Conservation (phyloP, 2,113 vertebrate species). For the Clarias magur region DNA sequence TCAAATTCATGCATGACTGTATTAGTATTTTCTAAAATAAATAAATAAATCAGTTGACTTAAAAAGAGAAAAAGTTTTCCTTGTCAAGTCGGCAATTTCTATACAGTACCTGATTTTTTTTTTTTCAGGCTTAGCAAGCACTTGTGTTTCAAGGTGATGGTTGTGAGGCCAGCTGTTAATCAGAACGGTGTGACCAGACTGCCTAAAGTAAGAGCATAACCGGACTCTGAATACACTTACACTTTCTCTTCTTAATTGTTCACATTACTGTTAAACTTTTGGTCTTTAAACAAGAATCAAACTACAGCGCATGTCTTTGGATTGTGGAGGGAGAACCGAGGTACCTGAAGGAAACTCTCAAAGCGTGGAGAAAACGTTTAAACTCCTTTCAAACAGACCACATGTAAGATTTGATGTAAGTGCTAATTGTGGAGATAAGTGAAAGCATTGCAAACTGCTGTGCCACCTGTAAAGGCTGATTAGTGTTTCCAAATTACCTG, state of each 20-base stretch:
- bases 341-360: too few species aligned
- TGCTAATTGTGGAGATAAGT: too few species aligned
- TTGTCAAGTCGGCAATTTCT: neutral
- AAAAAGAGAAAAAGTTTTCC: neutral
- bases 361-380: too few species aligned
- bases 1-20: neutral
- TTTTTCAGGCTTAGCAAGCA: neutral
- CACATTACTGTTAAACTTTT: neutral
- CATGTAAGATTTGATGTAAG: too few species aligned
- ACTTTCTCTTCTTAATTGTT: neutral
- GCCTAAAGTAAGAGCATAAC: neutral
- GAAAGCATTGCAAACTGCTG: too few species aligned
- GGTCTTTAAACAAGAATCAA: neutral
- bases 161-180: neutral
- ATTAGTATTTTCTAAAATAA: neutral
- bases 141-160: neutral
- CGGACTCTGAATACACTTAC: neutral
- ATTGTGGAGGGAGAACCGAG: too few species aligned
- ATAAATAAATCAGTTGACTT: too few species aligned
- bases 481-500: too few species aligned
- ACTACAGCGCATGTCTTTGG: too few species aligned
- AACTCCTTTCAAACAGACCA: too few species aligned
- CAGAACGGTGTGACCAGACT: neutral
- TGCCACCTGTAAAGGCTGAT: too few species aligned
- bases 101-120: too few species aligned